Evolutionary conservation across 2,888 invertebrate genomes (phyloP).

Genomic region (Coelinius sp.): DNA sequence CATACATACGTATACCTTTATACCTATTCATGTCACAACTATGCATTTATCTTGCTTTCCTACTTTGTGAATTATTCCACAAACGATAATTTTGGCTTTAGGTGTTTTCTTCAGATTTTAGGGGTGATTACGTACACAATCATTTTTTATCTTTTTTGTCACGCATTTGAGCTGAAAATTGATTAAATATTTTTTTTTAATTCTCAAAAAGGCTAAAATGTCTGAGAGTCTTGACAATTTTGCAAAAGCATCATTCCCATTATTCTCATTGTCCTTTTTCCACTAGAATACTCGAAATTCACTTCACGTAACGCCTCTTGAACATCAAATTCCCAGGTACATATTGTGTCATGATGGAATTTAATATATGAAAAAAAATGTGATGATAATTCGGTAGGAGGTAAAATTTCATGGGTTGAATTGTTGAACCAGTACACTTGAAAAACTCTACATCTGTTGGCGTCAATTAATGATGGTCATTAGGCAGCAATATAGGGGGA

Average conservation of each 20-base stretch:
- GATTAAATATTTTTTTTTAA: too few relatives aligned
- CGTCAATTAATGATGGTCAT: not conserved
- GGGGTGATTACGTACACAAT: not conserved
- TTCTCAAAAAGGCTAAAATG: too few relatives aligned
- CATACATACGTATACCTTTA: slow-evolving; percentile 23
- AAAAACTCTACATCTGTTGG: not conserved
- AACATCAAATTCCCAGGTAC: not conserved
- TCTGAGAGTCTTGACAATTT: not conserved
- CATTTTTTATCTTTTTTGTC: not conserved
- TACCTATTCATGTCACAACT: slow-evolving; percentile 20
- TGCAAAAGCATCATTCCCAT: not conserved
- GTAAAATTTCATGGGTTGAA: not conserved
- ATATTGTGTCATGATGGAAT: not conserved
- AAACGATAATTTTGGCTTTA: slow-evolving; percentile 38
- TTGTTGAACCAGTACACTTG: not conserved
- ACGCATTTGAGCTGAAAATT: too few relatives aligned
- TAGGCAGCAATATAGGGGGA: not conserved
- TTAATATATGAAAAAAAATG: not conserved
- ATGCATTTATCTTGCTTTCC: slow-evolving; percentile 50
- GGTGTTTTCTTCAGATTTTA: slow-evolving; percentile 7
- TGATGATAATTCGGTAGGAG: not conserved
- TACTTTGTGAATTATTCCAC: slow-evolving; percentile 51
- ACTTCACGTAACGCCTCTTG: not conserved
- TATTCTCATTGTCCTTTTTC: not conserved
- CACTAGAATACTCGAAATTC: not conserved